Percentiles rank a stretch among this genome's conserved stretches.
phyloP scores from a whole-genome alignment of 2,113 vertebrate species.

The Hippocampus abdominalis region DNA sequence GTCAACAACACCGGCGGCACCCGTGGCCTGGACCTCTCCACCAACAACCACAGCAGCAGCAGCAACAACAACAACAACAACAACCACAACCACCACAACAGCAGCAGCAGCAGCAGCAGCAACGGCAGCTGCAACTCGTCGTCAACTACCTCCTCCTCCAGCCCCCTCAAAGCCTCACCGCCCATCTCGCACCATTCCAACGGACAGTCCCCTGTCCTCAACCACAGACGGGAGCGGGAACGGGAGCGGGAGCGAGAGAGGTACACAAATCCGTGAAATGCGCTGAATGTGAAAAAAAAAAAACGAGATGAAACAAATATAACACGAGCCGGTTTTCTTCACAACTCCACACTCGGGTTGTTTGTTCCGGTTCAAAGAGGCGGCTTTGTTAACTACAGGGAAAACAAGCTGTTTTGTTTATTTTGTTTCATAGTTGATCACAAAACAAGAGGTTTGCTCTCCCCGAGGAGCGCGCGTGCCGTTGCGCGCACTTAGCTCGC shows the following conservation, averaged over 20 bases:
- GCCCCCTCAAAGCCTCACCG: constrained; percentile 95
- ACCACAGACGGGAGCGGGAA: constrained; percentile 89
- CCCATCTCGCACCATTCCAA: constrained; percentile 97
- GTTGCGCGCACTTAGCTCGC: constrained; percentile 50
- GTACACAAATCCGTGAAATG: constrained; percentile 23
- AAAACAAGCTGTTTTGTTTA: constrained; percentile 65
- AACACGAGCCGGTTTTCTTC: background rate
- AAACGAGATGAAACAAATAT: constrained; percentile 26
- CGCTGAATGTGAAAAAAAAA: background rate
- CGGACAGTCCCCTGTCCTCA: constrained; percentile 94
- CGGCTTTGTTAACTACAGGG: constrained; percentile 39
- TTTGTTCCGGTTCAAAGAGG: constrained; percentile 54
- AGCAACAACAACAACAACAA: too few species aligned
- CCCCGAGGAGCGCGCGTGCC: constrained; percentile 43
- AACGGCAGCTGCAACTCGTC: constrained; percentile 82
- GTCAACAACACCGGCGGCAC: constrained; percentile 47
- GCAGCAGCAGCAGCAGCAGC: constrained; percentile 53
- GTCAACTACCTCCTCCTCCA: constrained; percentile 98
- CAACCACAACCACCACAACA: constrained; percentile 73
- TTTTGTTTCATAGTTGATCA: constrained; percentile 73
- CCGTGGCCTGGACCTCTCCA: constrained; percentile 91
- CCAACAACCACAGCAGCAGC: constrained; percentile 63
- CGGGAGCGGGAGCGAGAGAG: constrained; percentile 63
- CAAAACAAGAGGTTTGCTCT: constrained; percentile 40
- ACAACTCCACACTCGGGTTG: constrained; percentile 3